A percentile compares a stretch with the other conserved stretches of the same genome.
These are phyloP conservation scores for Plectropomus leopardus DNA, from an alignment of 2,113 vertebrate species.

Conservation along the genomic window DNA sequence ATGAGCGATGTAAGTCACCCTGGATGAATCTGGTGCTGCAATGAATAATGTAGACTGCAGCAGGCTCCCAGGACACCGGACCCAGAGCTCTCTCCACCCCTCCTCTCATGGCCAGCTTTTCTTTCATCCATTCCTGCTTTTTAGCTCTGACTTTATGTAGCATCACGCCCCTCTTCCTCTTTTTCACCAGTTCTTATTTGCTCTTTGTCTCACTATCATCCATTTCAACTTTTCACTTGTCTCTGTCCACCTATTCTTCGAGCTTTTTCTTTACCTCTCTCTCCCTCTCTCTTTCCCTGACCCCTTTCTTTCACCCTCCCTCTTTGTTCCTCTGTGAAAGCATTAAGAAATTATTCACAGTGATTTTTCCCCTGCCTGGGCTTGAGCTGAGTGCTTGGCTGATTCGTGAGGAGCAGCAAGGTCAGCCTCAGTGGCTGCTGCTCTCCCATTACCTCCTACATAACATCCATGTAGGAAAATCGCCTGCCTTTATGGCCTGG, in stretches of 20 bases:
- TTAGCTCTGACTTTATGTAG: slow-evolving; percentile 48
- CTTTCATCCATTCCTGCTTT: slow-evolving; percentile 36
- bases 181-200: slow-evolving; percentile 32
- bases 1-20: slow-evolving; percentile 75
- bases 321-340: slow-evolving; percentile 46
- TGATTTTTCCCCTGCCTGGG: slow-evolving; percentile 49
- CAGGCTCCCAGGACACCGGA: slow-evolving; percentile 55
- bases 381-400: slow-evolving; percentile 39
- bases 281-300: background rate
- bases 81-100: background rate
- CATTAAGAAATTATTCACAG: slow-evolving; percentile 75
- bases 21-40: slow-evolving; percentile 56
- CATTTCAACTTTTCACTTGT: slow-evolving; percentile 23
- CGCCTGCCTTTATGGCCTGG: background rate
- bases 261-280: background rate
- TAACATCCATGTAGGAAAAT: slow-evolving; percentile 18
- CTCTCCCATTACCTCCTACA: slow-evolving; percentile 32
- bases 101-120: slow-evolving; percentile 20
- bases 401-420: slow-evolving; percentile 57
- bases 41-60: slow-evolving; percentile 79
- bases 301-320: slow-evolving; percentile 9
- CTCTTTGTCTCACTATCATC: slow-evolving; percentile 26
- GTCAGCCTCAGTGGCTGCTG: slow-evolving; percentile 57
- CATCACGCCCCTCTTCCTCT: slow-evolving; percentile 41
- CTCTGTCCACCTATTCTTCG: background rate